A percentile compares a stretch with the other conserved stretches of the same genome.
Conservation (phyloP, 1,140 invertebrate genomes). For the Drosophila azteca region DNA sequence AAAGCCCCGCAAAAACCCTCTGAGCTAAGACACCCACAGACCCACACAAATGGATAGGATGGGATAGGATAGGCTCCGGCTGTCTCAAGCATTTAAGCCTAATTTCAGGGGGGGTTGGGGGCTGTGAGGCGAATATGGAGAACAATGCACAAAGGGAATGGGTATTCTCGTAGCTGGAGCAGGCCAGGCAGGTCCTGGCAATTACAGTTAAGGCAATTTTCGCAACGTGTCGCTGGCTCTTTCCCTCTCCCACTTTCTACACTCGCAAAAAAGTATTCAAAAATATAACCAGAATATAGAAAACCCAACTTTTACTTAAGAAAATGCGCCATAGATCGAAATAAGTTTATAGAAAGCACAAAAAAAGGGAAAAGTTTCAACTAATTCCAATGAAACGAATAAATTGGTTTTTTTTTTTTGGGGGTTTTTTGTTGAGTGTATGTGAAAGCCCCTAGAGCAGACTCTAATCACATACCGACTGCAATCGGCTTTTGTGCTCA, state of each 20-base stretch:
- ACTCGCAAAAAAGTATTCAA: too few relatives aligned
- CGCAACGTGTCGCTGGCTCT: constrained; percentile 41
- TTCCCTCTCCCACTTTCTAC: not conserved
- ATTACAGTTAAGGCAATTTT: constrained; percentile 75
- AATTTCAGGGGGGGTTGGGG: constrained; percentile 50
- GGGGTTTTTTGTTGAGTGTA: constrained; percentile 3
- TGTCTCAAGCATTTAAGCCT: constrained; percentile 68
- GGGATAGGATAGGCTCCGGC: constrained; percentile 5
- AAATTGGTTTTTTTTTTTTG: not conserved
- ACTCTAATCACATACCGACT: constrained; percentile 73
- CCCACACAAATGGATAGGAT: constrained; percentile 18
- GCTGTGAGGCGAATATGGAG: too few relatives aligned
- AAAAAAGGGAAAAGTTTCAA: too few relatives aligned
- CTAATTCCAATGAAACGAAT: too few relatives aligned
- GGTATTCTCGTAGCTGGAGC: not conserved
- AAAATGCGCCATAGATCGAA: too few relatives aligned
- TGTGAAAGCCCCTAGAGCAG: not conserved
- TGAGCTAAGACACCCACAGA: constrained; percentile 3
- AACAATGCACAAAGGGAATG: not conserved
- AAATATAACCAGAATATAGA: too few relatives aligned
- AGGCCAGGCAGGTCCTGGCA: constrained; percentile 52
- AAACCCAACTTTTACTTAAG: too few relatives aligned
- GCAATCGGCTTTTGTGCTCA: constrained; percentile 73
- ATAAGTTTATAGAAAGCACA: too few relatives aligned
- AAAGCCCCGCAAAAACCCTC: constrained; percentile 5